Base-by-base conservation (phyloP, 2,113 vertebrate genomes). In the Anhinga anhinga region DNA sequence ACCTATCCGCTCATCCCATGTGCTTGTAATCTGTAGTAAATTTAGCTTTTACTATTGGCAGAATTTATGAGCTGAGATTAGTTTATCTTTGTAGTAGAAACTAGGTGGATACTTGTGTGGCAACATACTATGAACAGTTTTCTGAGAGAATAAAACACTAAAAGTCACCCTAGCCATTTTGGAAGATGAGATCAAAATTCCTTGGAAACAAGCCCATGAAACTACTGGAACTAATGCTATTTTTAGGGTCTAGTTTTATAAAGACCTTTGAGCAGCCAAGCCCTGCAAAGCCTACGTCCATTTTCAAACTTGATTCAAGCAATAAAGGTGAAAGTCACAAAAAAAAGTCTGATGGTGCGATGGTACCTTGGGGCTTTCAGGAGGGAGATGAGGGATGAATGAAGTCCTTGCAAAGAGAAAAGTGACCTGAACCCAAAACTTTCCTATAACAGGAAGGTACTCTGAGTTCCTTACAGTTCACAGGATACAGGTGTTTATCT, bases 401-500 rank as follows among this genome's bases (percentile, higher is more conserved):
- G 34, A 80, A 79, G 25, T 47, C 12, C 17, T 86, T 59, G 32
- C 32, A 86, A 65, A n/a, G 34, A 87, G 49, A 84, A 81, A 91
- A 89, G n/a, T 45, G 50, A 84, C 50, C 45, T 58, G 73, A 94
- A 91, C 36, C 9, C 0, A 2, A 70, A 70, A 78, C 11, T 94
- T 65, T 91, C 40, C 17, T 71, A 20, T 70, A 71, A 81, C 82
- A 87, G 94, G 87, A 93, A 89, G 47, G 45, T 59, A 49, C 34
- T 91, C 69, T 58, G 69, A 81, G 65, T 89, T 92, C 91, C 67
- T 93, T 91, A 53, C 27, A 40, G 11, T 95, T 91, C 89, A 84
- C 77, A 82, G 84, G 84, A 95, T 93, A 74, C 69, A 91, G 73
- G 55, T 84, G 78, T 78, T 95, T 80, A 88, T 95, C 87, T 84